Base-by-base conservation (phyloP, 2,113 vertebrate genomes). In the Amazona guildingii region DNA sequence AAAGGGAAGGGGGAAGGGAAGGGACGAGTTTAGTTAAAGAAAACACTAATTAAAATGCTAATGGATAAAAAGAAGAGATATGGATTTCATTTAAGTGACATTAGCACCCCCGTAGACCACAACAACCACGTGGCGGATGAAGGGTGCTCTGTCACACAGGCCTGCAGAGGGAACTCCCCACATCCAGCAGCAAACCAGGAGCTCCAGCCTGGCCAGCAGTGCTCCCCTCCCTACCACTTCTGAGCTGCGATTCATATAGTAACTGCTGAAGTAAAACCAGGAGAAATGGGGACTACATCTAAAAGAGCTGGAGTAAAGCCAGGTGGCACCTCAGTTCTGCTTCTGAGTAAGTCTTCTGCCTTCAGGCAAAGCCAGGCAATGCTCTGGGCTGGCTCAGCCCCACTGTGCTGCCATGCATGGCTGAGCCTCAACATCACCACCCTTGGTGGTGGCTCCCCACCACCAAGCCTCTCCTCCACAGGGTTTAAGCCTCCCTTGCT, bases 331-430 rank as follows among this genome's bases (percentile, higher is more conserved):
- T 75, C 61, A 0, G 1, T n/a, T 97, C 89, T 90, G 66, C 70
- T 92, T 96, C 95, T 96, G 94, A 96, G 75, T 93, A 96, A 90
- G 83, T 35, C 64, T 90, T 57, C 86, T 88, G 88, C 70, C 92
- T 79, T 94, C 37, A 95, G 93, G 80, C 74, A n/a, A 11, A 72
- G 82, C 29, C 0, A 7, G 31, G 48, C 43, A 52, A 28, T 54
- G 75, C 68, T 54, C 55, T 6, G 35, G 25, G 63, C 57, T 2
- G 0, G 7, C 63, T 55, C 81, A 76, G 77, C 37, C 70, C 28
- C 2, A 0, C 72, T 5, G 77, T 2, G 4, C 88, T 73, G 63
- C 63, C n/a, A 1, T 11, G 28, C 79, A 16, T 8, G 33, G n/a
- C 43, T 44, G 28, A 76, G 61, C 23, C 41, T 43, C 11, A 5